These are phyloP conservation scores for Nomada ruficornis DNA, from an alignment of 2,888 invertebrate genomes.

Conservation along the genomic window DNA sequence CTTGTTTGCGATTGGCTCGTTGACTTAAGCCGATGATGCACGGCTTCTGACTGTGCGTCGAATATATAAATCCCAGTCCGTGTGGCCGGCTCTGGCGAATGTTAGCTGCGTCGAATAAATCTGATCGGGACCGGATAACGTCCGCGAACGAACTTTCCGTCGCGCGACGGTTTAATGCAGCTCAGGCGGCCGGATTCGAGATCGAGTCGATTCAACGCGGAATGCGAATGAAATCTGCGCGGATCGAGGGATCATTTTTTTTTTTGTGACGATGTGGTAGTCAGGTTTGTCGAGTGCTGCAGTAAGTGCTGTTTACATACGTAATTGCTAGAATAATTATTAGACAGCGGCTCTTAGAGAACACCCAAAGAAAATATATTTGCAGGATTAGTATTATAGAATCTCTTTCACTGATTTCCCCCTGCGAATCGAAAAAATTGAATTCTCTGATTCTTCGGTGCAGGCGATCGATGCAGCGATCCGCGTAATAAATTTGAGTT, in stretches of 20 bases:
- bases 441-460: no score
- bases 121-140: constrained; percentile 64
- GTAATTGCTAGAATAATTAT: no score
- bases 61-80: constrained; percentile 65
- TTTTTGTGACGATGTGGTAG: no score
- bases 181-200: constrained; percentile 27
- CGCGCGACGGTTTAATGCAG: constrained; percentile 34
- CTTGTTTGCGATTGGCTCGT: constrained; percentile 71
- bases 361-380: no score
- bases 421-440: no score
- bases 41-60: constrained; percentile 62
- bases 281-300: no score
- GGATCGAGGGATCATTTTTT: not conserved
- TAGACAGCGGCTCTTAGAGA: no score
- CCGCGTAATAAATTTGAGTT: no score
- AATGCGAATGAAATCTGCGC: not conserved
- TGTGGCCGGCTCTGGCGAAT: constrained; percentile 27
- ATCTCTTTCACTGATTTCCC: no score
- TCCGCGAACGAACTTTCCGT: constrained; percentile 60
- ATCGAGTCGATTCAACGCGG: constrained; percentile 3
- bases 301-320: no score
- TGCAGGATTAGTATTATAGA: no score
- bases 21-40: constrained; percentile 72
- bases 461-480: no score
- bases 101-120: constrained; percentile 64